Percentiles rank a stretch among this genome's conserved stretches.
phyloP scores from a whole-genome alignment of 2,113 vertebrate genomes.

The Pteronura brasiliensis region DNA sequence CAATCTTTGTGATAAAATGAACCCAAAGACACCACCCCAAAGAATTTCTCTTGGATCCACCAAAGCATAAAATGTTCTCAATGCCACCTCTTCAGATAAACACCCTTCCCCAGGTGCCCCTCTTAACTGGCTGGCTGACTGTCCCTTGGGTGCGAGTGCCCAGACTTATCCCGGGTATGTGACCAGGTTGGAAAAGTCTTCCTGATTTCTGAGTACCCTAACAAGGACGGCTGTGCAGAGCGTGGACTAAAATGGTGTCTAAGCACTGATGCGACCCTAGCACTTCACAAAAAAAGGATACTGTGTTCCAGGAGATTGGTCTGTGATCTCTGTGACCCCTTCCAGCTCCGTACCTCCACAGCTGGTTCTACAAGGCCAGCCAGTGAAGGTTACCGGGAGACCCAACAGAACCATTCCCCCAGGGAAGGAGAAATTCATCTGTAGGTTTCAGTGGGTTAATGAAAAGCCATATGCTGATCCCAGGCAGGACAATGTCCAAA shows the following conservation, averaged over 20 bases:
- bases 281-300: background rate
- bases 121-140: slow-evolving; percentile 52
- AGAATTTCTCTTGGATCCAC: slow-evolving; percentile 60
- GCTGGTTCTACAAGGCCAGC: background rate
- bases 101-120: slow-evolving; percentile 36
- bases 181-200: background rate
- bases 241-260: background rate
- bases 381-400: background rate
- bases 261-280: background rate
- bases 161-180: background rate
- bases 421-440: background rate
- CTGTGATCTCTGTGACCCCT: background rate
- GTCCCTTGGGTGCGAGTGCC: slow-evolving; percentile 22
- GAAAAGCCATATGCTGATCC: background rate
- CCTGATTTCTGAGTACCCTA: background rate
- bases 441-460: background rate
- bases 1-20: slow-evolving; percentile 49
- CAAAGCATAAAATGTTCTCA: slow-evolving; percentile 70
- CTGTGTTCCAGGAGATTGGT: background rate
- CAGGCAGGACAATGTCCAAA: background rate
- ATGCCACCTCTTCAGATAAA: slow-evolving; percentile 52
- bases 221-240: rapidly evolving
- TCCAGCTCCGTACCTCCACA: background rate
- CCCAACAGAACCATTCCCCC: background rate
- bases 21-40: slow-evolving; percentile 45